Conservation (phyloP, 1,140 invertebrate genomes). For the Drosophila sp. region DNA sequence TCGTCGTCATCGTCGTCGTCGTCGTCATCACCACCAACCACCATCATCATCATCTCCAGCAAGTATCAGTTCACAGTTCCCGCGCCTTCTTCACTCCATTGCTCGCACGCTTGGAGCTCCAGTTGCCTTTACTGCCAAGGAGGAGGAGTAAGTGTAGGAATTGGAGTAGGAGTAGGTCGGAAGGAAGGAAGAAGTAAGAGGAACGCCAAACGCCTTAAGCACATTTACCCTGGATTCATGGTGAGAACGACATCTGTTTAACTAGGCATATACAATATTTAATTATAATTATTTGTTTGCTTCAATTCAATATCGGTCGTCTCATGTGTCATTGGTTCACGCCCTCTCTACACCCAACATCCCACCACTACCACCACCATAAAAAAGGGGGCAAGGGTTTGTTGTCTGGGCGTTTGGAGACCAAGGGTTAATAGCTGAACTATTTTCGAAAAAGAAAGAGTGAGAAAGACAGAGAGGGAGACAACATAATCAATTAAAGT, state of each 20-base stretch:
- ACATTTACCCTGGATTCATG: slow-evolving; percentile 70
- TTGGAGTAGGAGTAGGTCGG: slow-evolving; percentile 5
- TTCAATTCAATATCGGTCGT: slow-evolving; percentile 51
- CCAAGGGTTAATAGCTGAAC: slow-evolving; percentile 7
- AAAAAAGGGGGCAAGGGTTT: not conserved
- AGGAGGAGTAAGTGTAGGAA: not conserved
- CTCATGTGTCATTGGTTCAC: slow-evolving; percentile 15
- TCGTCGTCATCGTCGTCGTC: slow-evolving; percentile 28
- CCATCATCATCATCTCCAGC: slow-evolving; percentile 12
- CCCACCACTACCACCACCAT: slow-evolving; percentile 15
- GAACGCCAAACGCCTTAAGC: slow-evolving; percentile 36
- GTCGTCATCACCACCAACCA: slow-evolving; percentile 33
- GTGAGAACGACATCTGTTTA: slow-evolving; percentile 69
- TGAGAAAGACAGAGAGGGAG: not conserved
- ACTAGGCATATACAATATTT: slow-evolving; percentile 60
- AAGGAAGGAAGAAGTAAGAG: not conserved
- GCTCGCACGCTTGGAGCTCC: slow-evolving; percentile 7
- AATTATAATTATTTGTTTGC: slow-evolving; percentile 79
- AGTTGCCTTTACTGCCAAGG: not conserved
- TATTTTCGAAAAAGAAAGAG: not conserved
- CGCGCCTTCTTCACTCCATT: slow-evolving; percentile 17
- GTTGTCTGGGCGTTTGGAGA: not conserved
- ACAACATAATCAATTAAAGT: slow-evolving; percentile 13
- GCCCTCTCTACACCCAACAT: not conserved
- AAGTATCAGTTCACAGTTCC: slow-evolving; percentile 15